Percentiles rank a stretch among this genome's conserved stretches.
phyloP scores from a whole-genome alignment of 2,113 vertebrate genomes.

The Zootoca vivipara region DNA sequence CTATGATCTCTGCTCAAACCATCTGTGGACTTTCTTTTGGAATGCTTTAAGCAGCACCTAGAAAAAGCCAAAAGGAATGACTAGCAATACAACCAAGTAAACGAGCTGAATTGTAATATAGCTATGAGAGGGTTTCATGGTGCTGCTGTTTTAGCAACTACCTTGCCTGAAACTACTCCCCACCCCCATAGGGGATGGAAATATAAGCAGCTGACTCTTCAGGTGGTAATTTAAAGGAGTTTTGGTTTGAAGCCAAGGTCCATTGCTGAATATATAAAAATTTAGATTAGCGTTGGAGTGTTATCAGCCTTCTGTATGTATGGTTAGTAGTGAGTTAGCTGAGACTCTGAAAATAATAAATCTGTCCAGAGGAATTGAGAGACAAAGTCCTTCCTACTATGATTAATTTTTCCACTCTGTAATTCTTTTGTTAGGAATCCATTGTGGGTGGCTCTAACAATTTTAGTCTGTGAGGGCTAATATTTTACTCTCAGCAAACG shows the following conservation, averaged over 20 bases:
- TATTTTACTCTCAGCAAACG: background rate
- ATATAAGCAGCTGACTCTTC: background rate
- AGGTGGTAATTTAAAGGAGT: background rate
- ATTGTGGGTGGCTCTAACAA: background rate
- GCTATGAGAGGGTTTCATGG: background rate
- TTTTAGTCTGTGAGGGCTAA: background rate
- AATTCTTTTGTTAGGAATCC: background rate
- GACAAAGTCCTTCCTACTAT: too few species aligned
- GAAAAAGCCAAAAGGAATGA: too few species aligned
- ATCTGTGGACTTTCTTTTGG: too few species aligned
- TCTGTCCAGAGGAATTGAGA: background rate
- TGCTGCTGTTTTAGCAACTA: background rate
- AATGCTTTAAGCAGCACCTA: too few species aligned
- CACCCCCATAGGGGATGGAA: too few species aligned
- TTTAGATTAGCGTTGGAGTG: background rate
- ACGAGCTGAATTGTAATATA: background rate
- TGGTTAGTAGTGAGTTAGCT: background rate
- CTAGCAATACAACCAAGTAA: too few species aligned
- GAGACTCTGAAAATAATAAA: conserved; percentile 1
- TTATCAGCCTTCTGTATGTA: background rate
- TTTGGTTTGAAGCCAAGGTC: background rate
- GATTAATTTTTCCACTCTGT: background rate
- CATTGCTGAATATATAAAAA: background rate
- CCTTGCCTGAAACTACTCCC: background rate
- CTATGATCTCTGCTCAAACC: background rate